Evolutionary conservation across 2,888 invertebrate genomes (phyloP).

Genomic region (Dilophus febrilis): DNA sequence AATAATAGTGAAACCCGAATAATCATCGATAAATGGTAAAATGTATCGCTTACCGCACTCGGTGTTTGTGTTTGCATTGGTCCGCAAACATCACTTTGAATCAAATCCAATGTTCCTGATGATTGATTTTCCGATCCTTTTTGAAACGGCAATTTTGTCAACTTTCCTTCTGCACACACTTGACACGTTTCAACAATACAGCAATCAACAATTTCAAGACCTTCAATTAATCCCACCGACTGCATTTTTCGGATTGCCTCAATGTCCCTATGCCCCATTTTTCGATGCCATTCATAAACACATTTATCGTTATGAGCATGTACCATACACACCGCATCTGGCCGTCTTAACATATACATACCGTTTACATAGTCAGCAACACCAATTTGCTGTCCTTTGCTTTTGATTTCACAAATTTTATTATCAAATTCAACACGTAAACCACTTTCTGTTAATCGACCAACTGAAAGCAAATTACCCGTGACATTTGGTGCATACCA

Average conservation of each 20-base stretch:
- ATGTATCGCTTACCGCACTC: too few relatives aligned
- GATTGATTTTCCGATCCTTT: background rate
- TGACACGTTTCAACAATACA: too few relatives aligned
- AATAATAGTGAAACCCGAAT: slow-evolving; percentile 14
- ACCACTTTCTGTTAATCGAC: slow-evolving; percentile 3
- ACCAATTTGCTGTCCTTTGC: background rate
- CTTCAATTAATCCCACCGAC: background rate
- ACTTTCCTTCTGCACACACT: too few relatives aligned
- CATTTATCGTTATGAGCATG: slow-evolving; percentile 8
- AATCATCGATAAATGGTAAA: slow-evolving; percentile 22
- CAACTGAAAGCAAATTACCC: slow-evolving; percentile 5
- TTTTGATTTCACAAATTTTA: slow-evolving; percentile 5
- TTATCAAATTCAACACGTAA: slow-evolving; percentile 2
- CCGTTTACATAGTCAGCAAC: background rate
- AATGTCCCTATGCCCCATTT: slow-evolving; percentile 12
- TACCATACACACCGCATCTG: too few relatives aligned
- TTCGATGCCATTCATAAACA: slow-evolving; percentile 11
- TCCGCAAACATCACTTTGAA: background rate
- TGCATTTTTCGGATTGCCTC: slow-evolving; percentile 8
- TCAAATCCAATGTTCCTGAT: background rate
- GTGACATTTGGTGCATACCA: slow-evolving; percentile 6
- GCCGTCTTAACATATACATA: slow-evolving; percentile 4
- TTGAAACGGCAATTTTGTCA: too few relatives aligned
- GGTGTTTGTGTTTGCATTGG: slow-evolving; percentile 9
- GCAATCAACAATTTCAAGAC: too few relatives aligned